phyloP scores from a whole-genome alignment of 2,888 invertebrate genomes.

The Harpagoxenus sublaevis region DNA sequence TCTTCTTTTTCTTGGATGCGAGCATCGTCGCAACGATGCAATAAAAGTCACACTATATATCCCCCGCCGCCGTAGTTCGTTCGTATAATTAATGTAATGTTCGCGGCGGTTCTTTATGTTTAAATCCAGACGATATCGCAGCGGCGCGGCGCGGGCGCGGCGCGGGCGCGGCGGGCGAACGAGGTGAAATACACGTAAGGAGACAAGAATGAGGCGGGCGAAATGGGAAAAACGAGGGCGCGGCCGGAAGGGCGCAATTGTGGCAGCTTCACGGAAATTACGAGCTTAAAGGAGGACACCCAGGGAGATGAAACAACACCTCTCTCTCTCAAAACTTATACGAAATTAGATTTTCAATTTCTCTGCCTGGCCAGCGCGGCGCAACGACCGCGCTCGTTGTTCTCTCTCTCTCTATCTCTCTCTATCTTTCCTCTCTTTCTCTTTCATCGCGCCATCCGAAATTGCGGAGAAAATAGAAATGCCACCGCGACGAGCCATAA shows the following conservation, averaged over 20 bases:
- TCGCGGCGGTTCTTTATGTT: conserved; percentile 35
- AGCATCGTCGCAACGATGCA: neutral
- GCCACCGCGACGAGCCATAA: conserved; percentile 65
- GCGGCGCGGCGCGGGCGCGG: neutral
- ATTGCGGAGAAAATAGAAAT: conserved; percentile 73
- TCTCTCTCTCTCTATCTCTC: neutral
- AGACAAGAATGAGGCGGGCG: conserved; percentile 35
- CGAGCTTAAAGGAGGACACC: conserved; percentile 45
- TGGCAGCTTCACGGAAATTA: conserved; percentile 73
- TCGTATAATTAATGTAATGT: conserved; percentile 50
- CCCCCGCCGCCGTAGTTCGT: neutral
- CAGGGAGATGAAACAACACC: conserved; percentile 47
- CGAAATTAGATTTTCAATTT: conserved; percentile 83
- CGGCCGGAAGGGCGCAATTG: conserved; percentile 63
- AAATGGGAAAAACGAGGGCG: conserved; percentile 24
- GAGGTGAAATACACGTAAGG: conserved; percentile 39
- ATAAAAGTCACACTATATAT: conserved; percentile 27
- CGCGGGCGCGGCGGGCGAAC: neutral
- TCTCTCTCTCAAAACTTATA: conserved; percentile 77
- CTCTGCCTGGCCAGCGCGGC: conserved; percentile 32
- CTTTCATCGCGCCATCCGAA: conserved; percentile 49
- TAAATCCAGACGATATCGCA: conserved; percentile 43
- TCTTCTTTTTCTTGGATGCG: neutral
- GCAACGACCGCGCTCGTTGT: conserved; percentile 35
- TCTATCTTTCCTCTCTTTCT: conserved; percentile 1